phyloP scores from a whole-genome alignment of 2,888 invertebrate species.

The Luperina testacea region DNA sequence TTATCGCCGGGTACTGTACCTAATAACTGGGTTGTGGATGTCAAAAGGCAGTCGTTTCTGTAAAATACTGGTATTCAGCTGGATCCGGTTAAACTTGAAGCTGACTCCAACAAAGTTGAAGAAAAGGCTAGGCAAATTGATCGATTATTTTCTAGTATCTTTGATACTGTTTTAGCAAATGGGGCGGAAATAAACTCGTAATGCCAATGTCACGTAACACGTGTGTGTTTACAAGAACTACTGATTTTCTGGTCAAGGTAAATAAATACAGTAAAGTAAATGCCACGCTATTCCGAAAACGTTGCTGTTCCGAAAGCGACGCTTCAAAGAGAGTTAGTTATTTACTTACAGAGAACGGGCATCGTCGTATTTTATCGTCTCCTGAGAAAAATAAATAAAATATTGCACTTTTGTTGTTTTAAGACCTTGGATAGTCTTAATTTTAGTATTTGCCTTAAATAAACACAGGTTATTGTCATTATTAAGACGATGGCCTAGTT shows the following conservation, averaged over 20 bases:
- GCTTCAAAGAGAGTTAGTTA: slow-evolving; percentile 1
- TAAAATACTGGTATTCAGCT: too few species aligned
- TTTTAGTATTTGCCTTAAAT: too few species aligned
- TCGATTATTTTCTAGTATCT: neutral
- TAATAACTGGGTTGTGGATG: too few species aligned
- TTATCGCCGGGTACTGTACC: too few species aligned
- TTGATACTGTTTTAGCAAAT: neutral
- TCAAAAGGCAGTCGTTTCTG: too few species aligned
- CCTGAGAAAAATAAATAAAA: neutral
- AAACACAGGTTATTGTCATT: too few species aligned
- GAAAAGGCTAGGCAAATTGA: too few species aligned
- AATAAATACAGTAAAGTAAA: slow-evolving; percentile 30
- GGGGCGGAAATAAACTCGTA: neutral
- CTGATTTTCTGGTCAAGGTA: slow-evolving; percentile 11
- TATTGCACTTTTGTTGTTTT: neutral
- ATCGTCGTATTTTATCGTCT: neutral
- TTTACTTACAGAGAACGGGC: neutral
- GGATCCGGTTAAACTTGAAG: too few species aligned
- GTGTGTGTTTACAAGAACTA: neutral
- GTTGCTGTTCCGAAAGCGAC: neutral
- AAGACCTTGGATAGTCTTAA: neutral
- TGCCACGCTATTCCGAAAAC: neutral
- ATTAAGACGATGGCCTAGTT: too few species aligned
- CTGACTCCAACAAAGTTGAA: too few species aligned
- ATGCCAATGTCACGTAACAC: neutral